Base-by-base conservation (phyloP, 2,888 invertebrate genomes). In the Macaria liturata region DNA sequence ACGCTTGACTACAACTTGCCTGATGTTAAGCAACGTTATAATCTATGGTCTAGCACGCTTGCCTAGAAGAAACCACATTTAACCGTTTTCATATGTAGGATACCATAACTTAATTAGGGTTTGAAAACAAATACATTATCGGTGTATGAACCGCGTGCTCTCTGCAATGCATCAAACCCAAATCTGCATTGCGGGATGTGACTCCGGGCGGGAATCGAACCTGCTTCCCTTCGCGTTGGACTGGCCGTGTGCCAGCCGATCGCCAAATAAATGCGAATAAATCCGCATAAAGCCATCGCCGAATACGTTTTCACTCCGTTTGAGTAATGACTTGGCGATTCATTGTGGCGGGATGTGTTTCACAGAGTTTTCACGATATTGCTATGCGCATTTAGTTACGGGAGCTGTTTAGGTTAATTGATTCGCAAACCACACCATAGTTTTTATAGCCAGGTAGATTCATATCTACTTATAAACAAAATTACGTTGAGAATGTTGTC, bases 131-230 rank as follows among this genome's bases (percentile, higher is more conserved):
- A 20, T 20, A 20, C 20, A 20, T 20, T 20, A 20, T 20, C 20
- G 20, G 20, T 37, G 34, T 37, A 37, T 37, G 4, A 6, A 37
- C 3, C 4, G 7, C 7, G 34, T 37, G 34, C 34, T 4, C 5
- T 7, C 5, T 7, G 34, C 34, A 37, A 4, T 37, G 34, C 34
- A 37, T 37, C 34, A 42, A 42, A n/a, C 42, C 1, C 39, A 8
- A 42, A 42, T 46, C 55, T 50, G 55, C 55, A 50, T 50, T 56
- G 55, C 55, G 46, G 49, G 50, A 44, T 54, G 49, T 34, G n/a
- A 7, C 32, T 31, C 20, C 20, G 48, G n/a, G 42, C 42, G 42
- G 42, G 42, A 42, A 42, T 42, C 42, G n/a, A 42, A 42, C 9
- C n/a, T 7, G 34, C 34, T 7, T 37, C 34, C 34, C 4, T 7